These are phyloP conservation scores for Sebastes taczanowskii DNA, from an alignment of 2,797 vertebrate species.

Conservation along the genomic window DNA sequence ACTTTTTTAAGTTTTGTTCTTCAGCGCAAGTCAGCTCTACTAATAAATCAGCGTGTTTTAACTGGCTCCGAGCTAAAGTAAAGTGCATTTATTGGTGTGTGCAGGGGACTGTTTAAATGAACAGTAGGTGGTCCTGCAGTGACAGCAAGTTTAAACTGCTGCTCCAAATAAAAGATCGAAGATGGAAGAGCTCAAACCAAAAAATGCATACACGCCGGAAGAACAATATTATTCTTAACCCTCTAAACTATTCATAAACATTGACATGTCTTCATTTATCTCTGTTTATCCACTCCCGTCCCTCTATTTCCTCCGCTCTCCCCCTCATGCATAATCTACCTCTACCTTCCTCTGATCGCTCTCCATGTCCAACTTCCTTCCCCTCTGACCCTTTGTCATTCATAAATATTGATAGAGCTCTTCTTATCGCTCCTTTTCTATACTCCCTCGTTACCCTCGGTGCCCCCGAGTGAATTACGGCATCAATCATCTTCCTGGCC, in stretches of 20 bases:
- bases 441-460: not conserved
- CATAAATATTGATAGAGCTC: slow-evolving; percentile 31
- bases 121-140: slow-evolving; percentile 3
- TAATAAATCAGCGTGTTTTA: not conserved
- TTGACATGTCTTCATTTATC: slow-evolving; percentile 23
- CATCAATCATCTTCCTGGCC: not conserved
- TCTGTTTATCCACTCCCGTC: slow-evolving; percentile 34
- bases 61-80: not conserved
- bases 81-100: not conserved
- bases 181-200: not conserved
- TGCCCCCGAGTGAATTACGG: not conserved
- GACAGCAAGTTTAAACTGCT: not conserved
- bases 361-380: slow-evolving; percentile 15
- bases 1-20: not conserved
- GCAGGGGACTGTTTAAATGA: not conserved
- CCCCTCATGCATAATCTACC: slow-evolving; percentile 6
- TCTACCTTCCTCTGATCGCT: slow-evolving; percentile 19
- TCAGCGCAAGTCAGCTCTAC: not conserved
- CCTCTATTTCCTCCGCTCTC: slow-evolving; percentile 13
- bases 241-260: slow-evolving; percentile 29
- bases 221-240: slow-evolving; percentile 13
- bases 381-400: not conserved
- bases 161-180: not conserved
- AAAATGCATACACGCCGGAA: not conserved
- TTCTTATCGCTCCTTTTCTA: not conserved